Base-by-base conservation (phyloP, 2,113 vertebrate species). In the Toxostoma redivivum region DNA sequence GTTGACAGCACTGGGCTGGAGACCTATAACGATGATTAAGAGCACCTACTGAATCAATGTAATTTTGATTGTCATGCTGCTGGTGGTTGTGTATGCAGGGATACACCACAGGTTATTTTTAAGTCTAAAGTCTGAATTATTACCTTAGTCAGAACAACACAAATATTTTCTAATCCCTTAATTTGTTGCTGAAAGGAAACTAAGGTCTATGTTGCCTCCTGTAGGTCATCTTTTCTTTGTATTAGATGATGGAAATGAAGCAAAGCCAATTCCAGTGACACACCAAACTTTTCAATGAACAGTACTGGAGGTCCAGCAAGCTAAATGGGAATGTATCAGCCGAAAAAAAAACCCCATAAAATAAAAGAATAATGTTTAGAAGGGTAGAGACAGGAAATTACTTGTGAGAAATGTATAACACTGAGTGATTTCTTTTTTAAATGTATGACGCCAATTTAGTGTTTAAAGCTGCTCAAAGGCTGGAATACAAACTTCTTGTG, bases 401-500 rank as follows among this genome's bases (percentile, higher is more conserved):
- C 93, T 95, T 94, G 81, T 94, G 94, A 97, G 82, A 94, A 96
- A 97, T 86, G 79, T 86, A 27, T 77, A 95, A 86, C 38, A 71
- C 66, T 35, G 83, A 96, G 64, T 72, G 86, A 96, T 96, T 94
- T 89, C 56, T 95, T 67, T 86, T 74, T 80, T 27, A 93, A 96
- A 96, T 37, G 50, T 79, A 94, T 92, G 94, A 96, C 0, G 71
- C 90, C 79, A 92, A 95, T 96, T 97, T 97, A 94, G 85, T 90
- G 77, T 97, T 97, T 97, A 95, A 97, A 97, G 88, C 85, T 76
- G 71, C 81, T 97, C 96, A 90, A 92, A 94, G 90, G 81, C 76
- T 81, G 71, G 67, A 79, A 97, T 88, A 95, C 71, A 94, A 96
- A 94, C 85, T 94, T 92, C 83, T 96, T 93, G 58, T 94, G 96